Evolutionary conservation across 2,888 invertebrate species (phyloP), one percentile per base, ranked within the genome.

Genomic region (Zygothrica quintamaculata): DNA sequence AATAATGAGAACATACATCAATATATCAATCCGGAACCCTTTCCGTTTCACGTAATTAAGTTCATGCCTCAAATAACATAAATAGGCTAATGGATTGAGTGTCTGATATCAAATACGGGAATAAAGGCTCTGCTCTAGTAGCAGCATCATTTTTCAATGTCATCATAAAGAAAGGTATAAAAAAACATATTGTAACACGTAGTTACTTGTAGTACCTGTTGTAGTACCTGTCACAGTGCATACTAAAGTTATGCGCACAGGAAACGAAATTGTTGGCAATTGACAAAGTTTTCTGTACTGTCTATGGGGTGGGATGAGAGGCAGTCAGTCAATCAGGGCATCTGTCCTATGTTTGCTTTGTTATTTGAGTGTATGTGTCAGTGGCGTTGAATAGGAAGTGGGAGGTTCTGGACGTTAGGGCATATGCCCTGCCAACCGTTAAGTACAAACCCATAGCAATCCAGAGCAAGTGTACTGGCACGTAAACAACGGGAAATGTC

Each of bases 281-380:
- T 18, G 16, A 37, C 18, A 22, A 3, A 40, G 37, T 50, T 69
- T 61, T 69, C 44, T 13, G 31, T 18, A n/a, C n/a, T n/a, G n/a
- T n/a, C n/a, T n/a, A n/a, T n/a, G n/a, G n/a, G n/a, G n/a, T n/a
- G n/a, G 33, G 40, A 26, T 18, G 39, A 33, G 31, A 8, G 43
- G 50, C 29, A 18, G 37, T 36, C 34, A 42, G 48, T 46, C 33
- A 53, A 66, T 34, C 61, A 15, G 8, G 13, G 12, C 47, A 34
- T 12, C 40, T 61, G 22, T 15, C 26, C 43, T 9, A 5, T 53
- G 62, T 47, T 61, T 53, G 42, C 53, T 36, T 50, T 58, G 71
- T 74, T 58, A 74, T 67, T 36, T n/a, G 62, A 74, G 68, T 36
- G 7, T 11, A n/a, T n/a, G 11, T 5, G 40, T 1, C 34, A 34